Percentiles rank a stretch among this genome's conserved stretches.
These are phyloP conservation scores for Standfussiana lucernea DNA, from an alignment of 2,888 invertebrate genomes.

Conservation along the genomic window DNA sequence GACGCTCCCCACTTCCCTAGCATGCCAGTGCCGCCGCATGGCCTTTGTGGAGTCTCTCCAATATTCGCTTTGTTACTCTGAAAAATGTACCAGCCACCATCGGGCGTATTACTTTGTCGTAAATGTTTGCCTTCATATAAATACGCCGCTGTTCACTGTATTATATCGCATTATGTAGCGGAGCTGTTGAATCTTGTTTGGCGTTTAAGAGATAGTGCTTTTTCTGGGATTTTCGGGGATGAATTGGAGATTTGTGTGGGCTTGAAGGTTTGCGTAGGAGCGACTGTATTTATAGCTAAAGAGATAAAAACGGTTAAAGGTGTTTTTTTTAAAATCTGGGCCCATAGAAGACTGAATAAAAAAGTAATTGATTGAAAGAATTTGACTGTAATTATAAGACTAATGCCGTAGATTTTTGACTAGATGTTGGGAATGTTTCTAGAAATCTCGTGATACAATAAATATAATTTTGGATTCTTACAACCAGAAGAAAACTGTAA, in stretches of 20 bases:
- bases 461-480: background rate
- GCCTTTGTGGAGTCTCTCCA: conserved; percentile 89
- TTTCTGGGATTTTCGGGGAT: background rate
- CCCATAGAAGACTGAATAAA: background rate
- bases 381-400: background rate
- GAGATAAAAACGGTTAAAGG: background rate
- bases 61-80: conserved; percentile 90
- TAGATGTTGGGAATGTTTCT: background rate
- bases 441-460: background rate
- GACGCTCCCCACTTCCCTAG: conserved; percentile 44
- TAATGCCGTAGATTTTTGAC: background rate
- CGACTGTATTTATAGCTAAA: background rate
- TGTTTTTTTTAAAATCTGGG: background rate
- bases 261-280: background rate
- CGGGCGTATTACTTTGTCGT: conserved; percentile 76
- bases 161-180: conserved; percentile 65
- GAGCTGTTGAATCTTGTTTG: conserved; percentile 51
- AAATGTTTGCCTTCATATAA: conserved; percentile 85
- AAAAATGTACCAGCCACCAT: conserved; percentile 82
- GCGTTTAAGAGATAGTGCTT: conserved; percentile 38
- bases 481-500: background rate
- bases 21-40: conserved; percentile 73
- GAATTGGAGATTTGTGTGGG: background rate
- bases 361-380: background rate
- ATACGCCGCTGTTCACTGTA: conserved; percentile 74